A percentile compares a stretch with the other conserved stretches of the same genome.
phyloP scores from a whole-genome alignment of 2,888 invertebrate species.

The Sarcophaga carnaria region DNA sequence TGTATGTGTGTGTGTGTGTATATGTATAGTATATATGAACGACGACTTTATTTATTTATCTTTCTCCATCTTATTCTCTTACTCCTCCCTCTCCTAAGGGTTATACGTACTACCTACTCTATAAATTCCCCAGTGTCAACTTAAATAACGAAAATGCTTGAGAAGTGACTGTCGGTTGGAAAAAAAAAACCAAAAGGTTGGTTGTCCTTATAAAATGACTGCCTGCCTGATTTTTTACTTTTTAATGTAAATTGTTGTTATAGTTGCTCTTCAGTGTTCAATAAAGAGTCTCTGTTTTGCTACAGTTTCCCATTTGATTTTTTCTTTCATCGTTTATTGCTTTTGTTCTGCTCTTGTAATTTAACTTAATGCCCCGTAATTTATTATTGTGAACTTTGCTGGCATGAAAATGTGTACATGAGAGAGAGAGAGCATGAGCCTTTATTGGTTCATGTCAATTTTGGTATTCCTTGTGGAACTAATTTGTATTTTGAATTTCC shows the following conservation, averaged over 20 bases:
- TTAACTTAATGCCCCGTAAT: slow-evolving; percentile 78
- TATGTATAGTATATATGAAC: neutral
- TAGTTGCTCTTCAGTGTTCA: slow-evolving; percentile 10
- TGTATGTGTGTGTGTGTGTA: neutral
- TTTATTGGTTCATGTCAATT: slow-evolving; percentile 29
- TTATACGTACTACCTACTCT: slow-evolving; percentile 31
- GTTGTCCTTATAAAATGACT: slow-evolving; percentile 40
- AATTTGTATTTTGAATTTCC: slow-evolving; percentile 55
- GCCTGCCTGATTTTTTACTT: slow-evolving; percentile 22
- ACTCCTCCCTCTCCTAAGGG: slow-evolving; percentile 32
- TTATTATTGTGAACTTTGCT: slow-evolving; percentile 73
- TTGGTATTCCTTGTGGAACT: slow-evolving; percentile 58
- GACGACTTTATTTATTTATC: slow-evolving; percentile 5
- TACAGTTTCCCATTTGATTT: slow-evolving; percentile 21
- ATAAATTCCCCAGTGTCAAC: slow-evolving; percentile 64
- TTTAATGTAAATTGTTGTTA: slow-evolving; percentile 20
- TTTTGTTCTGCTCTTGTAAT: slow-evolving; percentile 64
- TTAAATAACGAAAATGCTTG: slow-evolving; percentile 54
- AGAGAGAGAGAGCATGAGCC: slow-evolving; percentile 61
- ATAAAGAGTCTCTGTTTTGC: slow-evolving; percentile 2
- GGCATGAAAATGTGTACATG: slow-evolving; percentile 65
- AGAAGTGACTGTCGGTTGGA: slow-evolving; percentile 15
- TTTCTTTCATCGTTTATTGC: slow-evolving; percentile 4
- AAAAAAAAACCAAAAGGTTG: neutral
- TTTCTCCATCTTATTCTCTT: neutral